A percentile compares a stretch with the other conserved stretches of the same genome.
These are phyloP conservation scores for Bicyclus anynana DNA, from an alignment of 1,140 invertebrate genomes.

Conservation along the genomic window DNA sequence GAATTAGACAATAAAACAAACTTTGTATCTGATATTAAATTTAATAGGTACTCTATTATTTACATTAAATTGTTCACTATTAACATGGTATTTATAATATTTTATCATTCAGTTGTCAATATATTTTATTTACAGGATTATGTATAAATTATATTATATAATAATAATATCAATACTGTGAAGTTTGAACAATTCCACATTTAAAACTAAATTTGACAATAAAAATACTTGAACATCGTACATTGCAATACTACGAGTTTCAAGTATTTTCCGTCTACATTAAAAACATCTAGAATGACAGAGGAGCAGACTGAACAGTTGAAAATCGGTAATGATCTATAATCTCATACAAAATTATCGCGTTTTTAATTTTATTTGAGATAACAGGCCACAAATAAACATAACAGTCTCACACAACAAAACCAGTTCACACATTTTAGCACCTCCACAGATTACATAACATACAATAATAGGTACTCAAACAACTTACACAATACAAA, in stretches of 20 bases:
- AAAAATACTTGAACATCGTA: slow-evolving; percentile 12
- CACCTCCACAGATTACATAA: slow-evolving; percentile 64
- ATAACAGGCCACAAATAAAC: no score
- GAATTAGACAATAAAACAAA: slow-evolving; percentile 48
- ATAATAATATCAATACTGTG: slow-evolving; percentile 59
- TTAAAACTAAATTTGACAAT: slow-evolving; percentile 27
- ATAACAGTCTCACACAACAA: slow-evolving; percentile 22
- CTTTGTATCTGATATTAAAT: slow-evolving; percentile 73
- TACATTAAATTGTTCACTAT: slow-evolving; percentile 76
- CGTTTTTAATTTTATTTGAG: no score
- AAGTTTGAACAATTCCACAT: slow-evolving; percentile 57
- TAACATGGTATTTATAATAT: slow-evolving; percentile 75
- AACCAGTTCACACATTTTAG: slow-evolving; percentile 57
- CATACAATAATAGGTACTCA: slow-evolving; percentile 36
- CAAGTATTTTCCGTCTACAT: slow-evolving; percentile 11
- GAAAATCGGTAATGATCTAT: no score
- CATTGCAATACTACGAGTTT: slow-evolving; percentile 13
- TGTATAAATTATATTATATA: slow-evolving; percentile 50
- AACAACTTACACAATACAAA: slow-evolving; percentile 45
- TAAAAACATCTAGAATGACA: slow-evolving; percentile 32
- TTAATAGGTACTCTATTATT: slow-evolving; percentile 76
- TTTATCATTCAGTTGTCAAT: slow-evolving; percentile 71
- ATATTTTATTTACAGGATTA: slow-evolving; percentile 64
- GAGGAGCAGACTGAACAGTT: no score
- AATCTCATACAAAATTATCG: no score